A percentile compares a stretch with the other conserved stretches of the same genome.
phyloP scores from a whole-genome alignment of 2,888 invertebrate genomes.

The Kryphioiulus occultus region DNA sequence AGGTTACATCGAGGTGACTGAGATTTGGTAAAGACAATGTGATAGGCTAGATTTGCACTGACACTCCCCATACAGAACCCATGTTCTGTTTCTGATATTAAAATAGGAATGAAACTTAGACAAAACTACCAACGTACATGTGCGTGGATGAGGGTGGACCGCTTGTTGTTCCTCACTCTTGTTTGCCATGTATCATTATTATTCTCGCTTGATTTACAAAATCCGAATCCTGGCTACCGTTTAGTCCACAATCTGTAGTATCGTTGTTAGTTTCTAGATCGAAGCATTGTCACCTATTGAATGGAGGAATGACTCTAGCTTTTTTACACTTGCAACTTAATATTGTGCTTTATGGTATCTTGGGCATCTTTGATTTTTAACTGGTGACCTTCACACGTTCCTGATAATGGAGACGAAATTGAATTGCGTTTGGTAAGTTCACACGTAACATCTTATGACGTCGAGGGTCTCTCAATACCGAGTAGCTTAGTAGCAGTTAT shows the following conservation, averaged over 20 bases:
- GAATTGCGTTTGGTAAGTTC: slow-evolving; percentile 7
- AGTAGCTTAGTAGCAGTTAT: slow-evolving; percentile 43
- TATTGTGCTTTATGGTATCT: slow-evolving; percentile 33
- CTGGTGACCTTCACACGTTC: background rate
- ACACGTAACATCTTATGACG: background rate
- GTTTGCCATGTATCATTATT: slow-evolving; percentile 42
- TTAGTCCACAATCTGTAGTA: slow-evolving; percentile 32
- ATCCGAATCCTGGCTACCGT: background rate
- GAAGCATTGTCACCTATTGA: slow-evolving; percentile 45
- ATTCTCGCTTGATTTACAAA: slow-evolving; percentile 28
- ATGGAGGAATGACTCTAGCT: slow-evolving; percentile 43
- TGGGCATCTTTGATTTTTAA: slow-evolving; percentile 43
- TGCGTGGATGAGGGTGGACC: background rate
- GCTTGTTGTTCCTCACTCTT: slow-evolving; percentile 41
- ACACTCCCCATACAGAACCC: background rate
- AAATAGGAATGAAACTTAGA: background rate
- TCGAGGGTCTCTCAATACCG: slow-evolving; percentile 20
- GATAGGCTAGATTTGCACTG: background rate
- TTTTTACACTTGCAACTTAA: slow-evolving; percentile 42
- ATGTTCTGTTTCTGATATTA: background rate
- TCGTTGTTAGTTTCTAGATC: slow-evolving; percentile 40
- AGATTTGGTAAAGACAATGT: background rate
- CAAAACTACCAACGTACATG: background rate
- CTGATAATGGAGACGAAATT: background rate
- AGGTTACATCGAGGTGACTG: background rate